A percentile compares a stretch with the other conserved stretches of the same genome.
Conservation (phyloP, 2,888 invertebrate genomes). For the Spodoptera littoralis region DNA sequence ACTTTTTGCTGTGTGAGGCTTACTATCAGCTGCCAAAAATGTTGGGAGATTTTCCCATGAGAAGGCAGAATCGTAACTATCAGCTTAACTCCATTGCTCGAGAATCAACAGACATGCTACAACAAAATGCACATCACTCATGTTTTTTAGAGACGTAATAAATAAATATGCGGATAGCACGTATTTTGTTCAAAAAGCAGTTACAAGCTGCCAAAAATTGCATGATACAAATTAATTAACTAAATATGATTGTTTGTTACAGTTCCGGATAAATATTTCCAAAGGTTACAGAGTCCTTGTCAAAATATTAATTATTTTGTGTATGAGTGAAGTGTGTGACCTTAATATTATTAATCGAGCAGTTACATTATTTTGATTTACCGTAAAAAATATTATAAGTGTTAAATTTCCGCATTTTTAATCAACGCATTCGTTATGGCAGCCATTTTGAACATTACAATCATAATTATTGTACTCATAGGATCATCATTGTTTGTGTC, state of each 20-base stretch:
- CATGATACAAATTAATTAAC: slow-evolving; percentile 28
- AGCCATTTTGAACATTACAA: too few relatives aligned
- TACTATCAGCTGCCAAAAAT: not conserved
- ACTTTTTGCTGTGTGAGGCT: slow-evolving; percentile 21
- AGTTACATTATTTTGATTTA: slow-evolving; percentile 45
- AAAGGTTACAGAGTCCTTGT: slow-evolving; percentile 51
- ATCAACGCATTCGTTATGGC: slow-evolving; percentile 22
- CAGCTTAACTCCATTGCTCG: too few relatives aligned
- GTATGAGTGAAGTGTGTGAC: slow-evolving; percentile 41
- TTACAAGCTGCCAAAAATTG: slow-evolving; percentile 3
- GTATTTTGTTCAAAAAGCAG: not conserved
- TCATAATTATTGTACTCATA: too few relatives aligned
- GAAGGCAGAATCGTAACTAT: too few relatives aligned
- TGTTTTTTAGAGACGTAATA: too few relatives aligned
- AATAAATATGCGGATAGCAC: too few relatives aligned
- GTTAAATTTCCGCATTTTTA: slow-evolving; percentile 50
- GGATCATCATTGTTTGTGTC: too few relatives aligned
- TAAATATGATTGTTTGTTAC: slow-evolving; percentile 12
- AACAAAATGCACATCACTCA: too few relatives aligned
- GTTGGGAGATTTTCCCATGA: not conserved
- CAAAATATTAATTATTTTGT: slow-evolving; percentile 40
- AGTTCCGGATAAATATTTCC: slow-evolving; percentile 36
- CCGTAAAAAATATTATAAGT: slow-evolving; percentile 35
- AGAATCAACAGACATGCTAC: too few relatives aligned
- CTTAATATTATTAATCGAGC: slow-evolving; percentile 42